Conservation (phyloP, 2,888 invertebrate species). For the Helleia helle region DNA sequence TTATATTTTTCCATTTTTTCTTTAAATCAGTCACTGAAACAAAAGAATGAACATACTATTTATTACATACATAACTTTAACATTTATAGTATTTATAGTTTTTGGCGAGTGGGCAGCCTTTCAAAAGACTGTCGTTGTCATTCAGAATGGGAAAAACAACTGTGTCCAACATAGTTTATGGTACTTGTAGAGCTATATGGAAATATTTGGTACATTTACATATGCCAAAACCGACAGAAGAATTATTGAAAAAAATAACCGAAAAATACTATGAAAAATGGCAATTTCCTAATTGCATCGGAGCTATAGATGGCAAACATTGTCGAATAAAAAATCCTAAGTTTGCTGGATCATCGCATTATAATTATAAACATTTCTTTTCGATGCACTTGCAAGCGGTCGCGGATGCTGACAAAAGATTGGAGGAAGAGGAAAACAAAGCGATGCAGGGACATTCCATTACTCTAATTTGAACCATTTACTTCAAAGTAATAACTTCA, state of each 20-base stretch:
- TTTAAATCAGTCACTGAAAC: conserved; percentile 19
- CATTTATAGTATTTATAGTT: conserved; percentile 18
- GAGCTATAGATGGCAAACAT: conserved; percentile 24
- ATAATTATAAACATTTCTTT: too few species aligned
- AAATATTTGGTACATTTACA: conserved; percentile 17
- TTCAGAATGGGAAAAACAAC: conserved; percentile 20
- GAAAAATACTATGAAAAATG: conserved; percentile 19
- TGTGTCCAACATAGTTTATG: conserved; percentile 17
- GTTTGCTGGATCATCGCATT: conserved; percentile 12
- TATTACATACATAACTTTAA: conserved; percentile 15
- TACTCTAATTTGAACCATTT: too few species aligned
- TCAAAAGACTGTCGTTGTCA: conserved; percentile 18
- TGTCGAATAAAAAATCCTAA: conserved; percentile 19
- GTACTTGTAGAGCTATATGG: conserved; percentile 20
- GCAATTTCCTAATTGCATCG: conserved; percentile 25
- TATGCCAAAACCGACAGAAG: conserved; percentile 19
- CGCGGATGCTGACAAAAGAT: too few species aligned
- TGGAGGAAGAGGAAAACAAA: too few species aligned
- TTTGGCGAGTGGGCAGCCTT: conserved; percentile 17
- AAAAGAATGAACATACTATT: conserved; percentile 9
- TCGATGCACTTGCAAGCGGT: too few species aligned
- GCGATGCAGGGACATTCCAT: too few species aligned
- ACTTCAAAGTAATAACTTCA: too few species aligned
- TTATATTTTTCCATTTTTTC: conserved; percentile 23
- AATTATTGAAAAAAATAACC: conserved; percentile 18